These are phyloP conservation scores for Gobionotothen gibberifrons DNA, from an alignment of 2,797 vertebrate genomes.

Conservation along the genomic window DNA sequence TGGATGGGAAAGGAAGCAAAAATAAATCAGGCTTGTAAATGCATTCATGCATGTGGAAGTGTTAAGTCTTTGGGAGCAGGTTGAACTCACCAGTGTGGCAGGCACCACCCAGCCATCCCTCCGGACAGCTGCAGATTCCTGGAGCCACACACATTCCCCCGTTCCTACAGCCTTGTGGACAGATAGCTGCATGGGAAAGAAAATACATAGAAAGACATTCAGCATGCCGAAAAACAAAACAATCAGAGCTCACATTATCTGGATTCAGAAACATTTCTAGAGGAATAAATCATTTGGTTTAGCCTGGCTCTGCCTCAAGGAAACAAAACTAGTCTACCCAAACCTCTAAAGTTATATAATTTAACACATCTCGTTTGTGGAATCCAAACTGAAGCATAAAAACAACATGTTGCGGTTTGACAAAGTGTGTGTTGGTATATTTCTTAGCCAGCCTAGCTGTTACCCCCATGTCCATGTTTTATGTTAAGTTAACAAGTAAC, in stretches of 20 bases:
- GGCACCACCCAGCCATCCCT: constrained; percentile 89
- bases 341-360: not conserved
- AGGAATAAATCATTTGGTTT: not conserved
- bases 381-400: not conserved
- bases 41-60: not conserved
- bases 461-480: not conserved
- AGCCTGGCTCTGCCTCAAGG: not conserved
- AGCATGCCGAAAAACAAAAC: constrained; percentile 8
- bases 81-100: constrained; percentile 86
- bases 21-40: not conserved
- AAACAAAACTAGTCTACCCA: not conserved
- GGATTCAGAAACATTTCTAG: too few relatives aligned
- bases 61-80: not conserved
- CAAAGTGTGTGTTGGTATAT: too few relatives aligned
- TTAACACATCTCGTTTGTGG: not conserved
- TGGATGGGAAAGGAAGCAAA: not conserved
- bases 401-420: not conserved
- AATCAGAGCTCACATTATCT: not conserved
- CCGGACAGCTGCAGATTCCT: constrained; percentile 90
- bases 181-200: constrained; percentile 81
- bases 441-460: not conserved
- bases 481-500: not conserved
- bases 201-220: constrained; percentile 46
- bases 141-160: constrained; percentile 89
- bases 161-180: constrained; percentile 89